A percentile compares a stretch with the other conserved stretches of the same genome.
Evolutionary conservation across 2,113 vertebrate species (phyloP).

Genomic region (Cebus imitator): DNA sequence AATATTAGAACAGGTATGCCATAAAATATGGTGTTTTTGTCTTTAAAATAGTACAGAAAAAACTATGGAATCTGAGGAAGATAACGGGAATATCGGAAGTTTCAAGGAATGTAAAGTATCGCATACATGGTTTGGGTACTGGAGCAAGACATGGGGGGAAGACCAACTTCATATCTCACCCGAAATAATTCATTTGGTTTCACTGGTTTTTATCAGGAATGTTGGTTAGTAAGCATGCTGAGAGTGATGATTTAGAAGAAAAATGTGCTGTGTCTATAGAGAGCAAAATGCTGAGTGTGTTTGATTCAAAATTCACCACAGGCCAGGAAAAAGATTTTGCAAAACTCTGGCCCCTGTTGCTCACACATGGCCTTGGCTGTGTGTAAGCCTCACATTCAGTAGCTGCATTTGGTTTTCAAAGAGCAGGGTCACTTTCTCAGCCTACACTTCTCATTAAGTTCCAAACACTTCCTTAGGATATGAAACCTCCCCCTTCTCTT

Average conservation of each 20-base stretch:
- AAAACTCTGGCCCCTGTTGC: not conserved
- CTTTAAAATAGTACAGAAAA: slow-evolving; percentile 4
- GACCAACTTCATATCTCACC: slow-evolving; percentile 18
- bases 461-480: slow-evolving; percentile 58
- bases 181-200: slow-evolving; percentile 43
- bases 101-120: not conserved
- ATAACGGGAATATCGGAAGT: slow-evolving; percentile 13
- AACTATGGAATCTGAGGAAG: not conserved
- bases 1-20: not conserved
- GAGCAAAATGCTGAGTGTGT: slow-evolving; percentile 43
- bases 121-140: slow-evolving; percentile 9
- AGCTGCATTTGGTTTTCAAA: slow-evolving; percentile 56
- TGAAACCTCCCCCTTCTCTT: slow-evolving; percentile 58
- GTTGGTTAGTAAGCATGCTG: not conserved
- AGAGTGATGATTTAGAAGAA: slow-evolving; percentile 42
- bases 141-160: not conserved
- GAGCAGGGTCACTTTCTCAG: slow-evolving; percentile 62
- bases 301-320: slow-evolving; percentile 21
- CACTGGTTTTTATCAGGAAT: slow-evolving; percentile 65
- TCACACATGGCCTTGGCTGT: not conserved
- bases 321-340: slow-evolving; percentile 53
- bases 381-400: not conserved
- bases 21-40: not conserved
- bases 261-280: slow-evolving; percentile 53
- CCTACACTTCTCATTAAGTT: slow-evolving; percentile 56